A percentile compares a stretch with the other conserved stretches of the same genome.
Evolutionary conservation across 2,797 vertebrate genomes (phyloP).

Genomic region (Myripristis murdjan): DNA sequence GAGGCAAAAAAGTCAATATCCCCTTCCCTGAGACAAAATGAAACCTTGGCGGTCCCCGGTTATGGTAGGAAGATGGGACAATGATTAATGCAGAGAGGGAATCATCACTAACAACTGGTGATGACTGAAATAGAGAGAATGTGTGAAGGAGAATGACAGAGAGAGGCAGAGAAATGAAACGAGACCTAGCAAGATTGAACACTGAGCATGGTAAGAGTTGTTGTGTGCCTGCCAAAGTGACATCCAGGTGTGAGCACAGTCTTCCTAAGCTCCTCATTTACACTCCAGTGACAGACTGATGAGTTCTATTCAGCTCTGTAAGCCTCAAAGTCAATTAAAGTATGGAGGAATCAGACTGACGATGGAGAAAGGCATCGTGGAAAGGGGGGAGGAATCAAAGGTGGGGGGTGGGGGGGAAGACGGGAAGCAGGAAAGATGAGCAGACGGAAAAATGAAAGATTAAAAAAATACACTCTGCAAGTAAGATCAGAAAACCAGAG

Average conservation of each 20-base stretch:
- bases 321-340: background rate
- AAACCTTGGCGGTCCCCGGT: background rate
- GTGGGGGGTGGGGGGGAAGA: background rate
- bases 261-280: conserved; percentile 66
- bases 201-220: conserved; percentile 51
- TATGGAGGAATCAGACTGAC: background rate
- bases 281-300: conserved; percentile 52
- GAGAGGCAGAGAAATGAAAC: conserved; percentile 16
- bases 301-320: conserved; percentile 13
- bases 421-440: background rate
- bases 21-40: background rate
- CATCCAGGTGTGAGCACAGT: conserved; percentile 71
- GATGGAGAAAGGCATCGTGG: background rate
- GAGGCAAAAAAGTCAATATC: conserved; percentile 9
- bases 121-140: conserved; percentile 22
- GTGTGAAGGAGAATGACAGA: conserved; percentile 31
- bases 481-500: background rate
- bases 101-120: background rate
- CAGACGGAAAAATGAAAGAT: background rate
- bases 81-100: conserved; percentile 19
- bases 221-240: conserved; percentile 76
- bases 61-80: conserved; percentile 8
- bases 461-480: background rate
- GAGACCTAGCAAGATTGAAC: conserved; percentile 38
- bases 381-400: background rate